phyloP scores from a whole-genome alignment of 2,888 invertebrate genomes.

The Troides oblongomaculatus region DNA sequence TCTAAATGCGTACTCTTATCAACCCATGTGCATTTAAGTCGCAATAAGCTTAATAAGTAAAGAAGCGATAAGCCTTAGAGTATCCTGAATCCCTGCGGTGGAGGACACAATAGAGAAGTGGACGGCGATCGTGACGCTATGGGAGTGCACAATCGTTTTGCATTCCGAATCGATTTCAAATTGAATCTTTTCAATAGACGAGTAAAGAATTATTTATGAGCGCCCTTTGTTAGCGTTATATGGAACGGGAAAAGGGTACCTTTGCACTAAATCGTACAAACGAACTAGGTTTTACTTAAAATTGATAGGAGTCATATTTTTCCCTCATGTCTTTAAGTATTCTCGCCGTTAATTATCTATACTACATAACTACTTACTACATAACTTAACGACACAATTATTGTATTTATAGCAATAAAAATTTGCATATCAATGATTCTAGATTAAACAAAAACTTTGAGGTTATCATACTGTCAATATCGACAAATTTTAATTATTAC shows the following conservation, averaged over 20 bases:
- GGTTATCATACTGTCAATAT: no score
- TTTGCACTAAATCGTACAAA: neutral
- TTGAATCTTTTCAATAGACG: conserved; percentile 7
- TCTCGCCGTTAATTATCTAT: no score
- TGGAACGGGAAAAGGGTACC: neutral
- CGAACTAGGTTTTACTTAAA: neutral
- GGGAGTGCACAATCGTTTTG: conserved; percentile 2
- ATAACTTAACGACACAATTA: no score
- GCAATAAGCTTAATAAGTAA: neutral
- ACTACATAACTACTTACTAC: no score
- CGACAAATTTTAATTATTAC: no score
- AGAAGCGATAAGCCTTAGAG: neutral
- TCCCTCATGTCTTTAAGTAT: neutral
- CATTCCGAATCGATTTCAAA: conserved; percentile 5
- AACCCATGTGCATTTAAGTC: conserved; percentile 2
- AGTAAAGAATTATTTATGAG: conserved; percentile 1
- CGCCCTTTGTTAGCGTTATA: conserved; percentile 2
- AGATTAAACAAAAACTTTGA: no score
- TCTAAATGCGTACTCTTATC: no score
- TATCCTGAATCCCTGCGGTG: conserved; percentile 3
- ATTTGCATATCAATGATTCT: no score
- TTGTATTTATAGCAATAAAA: no score
- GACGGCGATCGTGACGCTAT: neutral
- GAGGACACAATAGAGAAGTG: conserved; percentile 19
- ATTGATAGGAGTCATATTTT: neutral